Evolutionary conservation across 2,113 vertebrate genomes (phyloP), one percentile per base, ranked within the genome.

Genomic region (Coptodon bakossiorum): DNA sequence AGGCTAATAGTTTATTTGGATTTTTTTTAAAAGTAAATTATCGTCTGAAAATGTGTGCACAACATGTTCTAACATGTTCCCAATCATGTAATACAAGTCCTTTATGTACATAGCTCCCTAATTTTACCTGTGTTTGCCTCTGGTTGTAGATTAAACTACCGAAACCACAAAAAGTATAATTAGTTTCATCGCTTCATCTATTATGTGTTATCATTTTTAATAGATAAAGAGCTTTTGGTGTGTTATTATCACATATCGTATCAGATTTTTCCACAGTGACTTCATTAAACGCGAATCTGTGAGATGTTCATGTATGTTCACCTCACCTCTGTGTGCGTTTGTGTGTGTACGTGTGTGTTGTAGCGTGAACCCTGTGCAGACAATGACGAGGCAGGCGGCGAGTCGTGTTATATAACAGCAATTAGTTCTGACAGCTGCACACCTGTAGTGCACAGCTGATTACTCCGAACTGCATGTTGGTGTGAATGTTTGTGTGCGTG

Each of bases 361-460:
- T 63, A 17, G 61, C 63, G 17, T 29, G 76, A 68, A 53, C 24
- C 79, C 29, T 81, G 79, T 81, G 52, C 59, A 22, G 61, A 89
- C 68, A 2, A 68, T 84, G 86, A 53, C 3, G 1, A 24, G 1
- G 16, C 80, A 53, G n/a, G 52, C 29, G 19, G 48, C 73, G 56
- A 90, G 17, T 82, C 12, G 24, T 22, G 81, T 94, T 94, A 52
- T 24, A 24, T 89, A 90, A 87, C 81, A 68, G 71, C 89, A 79
- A 85, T 76, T 34, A 79, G 27, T 24, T 76, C 40, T 79, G 17
- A 8, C 43, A 79, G 81, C 36, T 34, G 83, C 84, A 81, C 87
- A 90, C 85, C 92, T 93, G 89, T 73, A 82, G 79, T 48, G 66
- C 61, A 45, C 61, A 53, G 85, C 17, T 68, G 48, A 78, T 85